A percentile compares a stretch with the other conserved stretches of the same genome.
Conservation (phyloP, 2,797 vertebrate species). For the Galago senegalensis region DNA sequence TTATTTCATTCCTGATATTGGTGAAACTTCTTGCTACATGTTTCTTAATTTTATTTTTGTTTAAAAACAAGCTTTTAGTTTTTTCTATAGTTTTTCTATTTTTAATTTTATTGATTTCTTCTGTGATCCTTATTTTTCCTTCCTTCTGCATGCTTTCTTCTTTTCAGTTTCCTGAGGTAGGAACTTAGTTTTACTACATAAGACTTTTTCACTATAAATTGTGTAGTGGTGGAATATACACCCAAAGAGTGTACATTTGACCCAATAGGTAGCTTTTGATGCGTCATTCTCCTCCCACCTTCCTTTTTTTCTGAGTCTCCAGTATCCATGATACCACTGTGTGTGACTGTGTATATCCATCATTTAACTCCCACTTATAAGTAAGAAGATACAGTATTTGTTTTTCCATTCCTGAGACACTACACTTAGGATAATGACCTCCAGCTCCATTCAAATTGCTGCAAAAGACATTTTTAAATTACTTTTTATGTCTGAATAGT, state of each 20-base stretch:
- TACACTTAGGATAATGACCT: background rate
- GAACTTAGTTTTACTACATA: background rate
- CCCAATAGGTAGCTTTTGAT: background rate
- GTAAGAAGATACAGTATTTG: background rate
- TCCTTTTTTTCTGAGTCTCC: background rate
- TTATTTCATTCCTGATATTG: background rate
- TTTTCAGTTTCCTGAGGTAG: background rate
- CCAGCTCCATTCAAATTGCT: background rate
- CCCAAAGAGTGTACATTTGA: background rate
- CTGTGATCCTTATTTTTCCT: background rate
- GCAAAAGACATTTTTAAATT: background rate
- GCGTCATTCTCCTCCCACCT: background rate
- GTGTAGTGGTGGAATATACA: background rate
- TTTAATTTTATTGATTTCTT: background rate
- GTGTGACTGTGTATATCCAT: background rate
- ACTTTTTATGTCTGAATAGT: background rate
- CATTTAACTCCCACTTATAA: background rate
- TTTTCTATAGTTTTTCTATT: background rate
- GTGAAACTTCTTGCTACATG: background rate
- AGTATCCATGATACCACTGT: background rate
- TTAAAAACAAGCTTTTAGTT: background rate
- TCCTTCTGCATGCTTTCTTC: background rate
- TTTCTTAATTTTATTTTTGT: background rate
- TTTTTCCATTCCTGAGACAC: background rate
- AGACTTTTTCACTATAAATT: background rate